A percentile compares a stretch with the other conserved stretches of the same genome.
Evolutionary conservation across 2,888 invertebrate genomes (phyloP).

Genomic region (Lepidochitona cinerea): DNA sequence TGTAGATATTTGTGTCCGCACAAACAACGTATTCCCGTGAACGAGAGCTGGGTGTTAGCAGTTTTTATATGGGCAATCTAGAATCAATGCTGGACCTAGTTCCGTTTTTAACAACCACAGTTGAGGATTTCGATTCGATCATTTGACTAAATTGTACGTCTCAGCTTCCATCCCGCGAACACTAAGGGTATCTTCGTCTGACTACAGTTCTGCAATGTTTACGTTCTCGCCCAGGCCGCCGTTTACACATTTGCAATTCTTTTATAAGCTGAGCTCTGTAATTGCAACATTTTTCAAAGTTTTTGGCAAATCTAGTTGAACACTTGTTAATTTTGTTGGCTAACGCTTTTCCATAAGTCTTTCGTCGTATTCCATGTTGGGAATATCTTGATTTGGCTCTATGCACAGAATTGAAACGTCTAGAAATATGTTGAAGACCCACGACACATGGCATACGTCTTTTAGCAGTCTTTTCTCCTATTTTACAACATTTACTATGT

Average conservation of each 20-base stretch:
- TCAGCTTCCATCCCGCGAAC: background rate
- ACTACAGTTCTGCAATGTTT: constrained; percentile 4
- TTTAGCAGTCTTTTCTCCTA: constrained; percentile 57
- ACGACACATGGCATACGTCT: constrained; percentile 49
- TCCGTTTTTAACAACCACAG: too few species aligned
- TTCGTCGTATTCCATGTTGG: background rate
- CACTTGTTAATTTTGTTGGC: constrained; percentile 48
- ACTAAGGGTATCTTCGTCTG: constrained; percentile 7
- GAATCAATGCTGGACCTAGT: too few species aligned
- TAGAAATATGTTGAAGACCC: constrained; percentile 40
- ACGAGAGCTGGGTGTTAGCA: too few species aligned
- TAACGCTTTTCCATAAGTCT: constrained; percentile 25
- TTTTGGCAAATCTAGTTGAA: constrained; percentile 36
- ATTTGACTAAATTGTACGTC: too few species aligned
- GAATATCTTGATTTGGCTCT: constrained; percentile 1
- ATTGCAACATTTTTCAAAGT: constrained; percentile 51
- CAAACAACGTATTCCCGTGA: too few species aligned
- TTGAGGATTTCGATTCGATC: too few species aligned
- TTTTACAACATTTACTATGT: constrained; percentile 47
- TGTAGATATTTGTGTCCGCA: too few species aligned
- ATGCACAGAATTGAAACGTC: constrained; percentile 36
- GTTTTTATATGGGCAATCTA: too few species aligned
- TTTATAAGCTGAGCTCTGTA: constrained; percentile 35
- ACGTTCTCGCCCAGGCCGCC: constrained; percentile 8
- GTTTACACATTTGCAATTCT: constrained; percentile 38